Conservation (phyloP, 2,113 vertebrate species). For the Gobiocypris rarus region DNA sequence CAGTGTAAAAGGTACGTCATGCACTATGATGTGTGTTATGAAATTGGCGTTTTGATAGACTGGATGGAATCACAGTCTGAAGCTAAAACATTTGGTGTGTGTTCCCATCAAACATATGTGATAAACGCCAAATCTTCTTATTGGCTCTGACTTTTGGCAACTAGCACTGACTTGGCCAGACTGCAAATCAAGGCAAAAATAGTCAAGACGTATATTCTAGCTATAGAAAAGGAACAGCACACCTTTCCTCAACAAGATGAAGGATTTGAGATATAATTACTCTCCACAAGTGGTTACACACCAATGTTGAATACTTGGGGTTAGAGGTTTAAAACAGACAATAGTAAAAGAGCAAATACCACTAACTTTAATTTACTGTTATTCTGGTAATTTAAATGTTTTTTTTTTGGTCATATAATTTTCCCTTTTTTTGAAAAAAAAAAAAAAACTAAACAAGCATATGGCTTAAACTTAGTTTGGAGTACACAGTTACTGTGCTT, state of each 20-base stretch:
- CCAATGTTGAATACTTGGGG: neutral
- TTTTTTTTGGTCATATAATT: neutral
- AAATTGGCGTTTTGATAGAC: neutral
- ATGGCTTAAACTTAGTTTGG: neutral
- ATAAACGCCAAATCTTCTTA: neutral
- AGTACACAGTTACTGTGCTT: neutral
- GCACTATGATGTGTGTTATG: neutral
- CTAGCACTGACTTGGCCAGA: neutral
- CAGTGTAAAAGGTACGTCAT: neutral
- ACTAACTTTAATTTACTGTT: constrained; percentile 3
- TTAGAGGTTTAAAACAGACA: constrained; percentile 19
- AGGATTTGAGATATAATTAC: neutral
- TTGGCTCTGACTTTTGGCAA: neutral
- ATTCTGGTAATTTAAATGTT: neutral
- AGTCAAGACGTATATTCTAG: neutral
- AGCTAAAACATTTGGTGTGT: neutral
- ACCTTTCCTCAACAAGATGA: neutral
- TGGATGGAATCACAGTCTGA: neutral
- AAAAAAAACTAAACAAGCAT: neutral
- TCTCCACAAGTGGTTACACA: neutral
- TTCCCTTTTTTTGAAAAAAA: neutral
- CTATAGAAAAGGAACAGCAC: neutral
- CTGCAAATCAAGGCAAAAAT: neutral
- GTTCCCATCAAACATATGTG: neutral
- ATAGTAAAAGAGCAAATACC: neutral